Evolutionary conservation across 2,797 vertebrate genomes (phyloP), one percentile per base, ranked within the genome.

Genomic region (Nasua narica): DNA sequence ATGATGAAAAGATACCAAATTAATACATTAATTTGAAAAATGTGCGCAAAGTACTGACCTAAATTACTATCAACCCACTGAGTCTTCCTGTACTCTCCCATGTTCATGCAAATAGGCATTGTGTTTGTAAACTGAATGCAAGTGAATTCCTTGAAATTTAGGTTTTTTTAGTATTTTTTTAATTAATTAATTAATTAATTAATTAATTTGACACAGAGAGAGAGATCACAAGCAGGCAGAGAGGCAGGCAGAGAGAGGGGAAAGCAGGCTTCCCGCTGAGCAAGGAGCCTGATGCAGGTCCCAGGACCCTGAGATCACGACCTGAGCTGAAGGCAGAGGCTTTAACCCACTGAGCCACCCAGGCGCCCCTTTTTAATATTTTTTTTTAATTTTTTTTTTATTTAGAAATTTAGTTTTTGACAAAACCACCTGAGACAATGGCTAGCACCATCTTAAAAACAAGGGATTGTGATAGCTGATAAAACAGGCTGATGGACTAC

Each of bases 1-100:
- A 27, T n/a, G 76, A 95, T 77, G 27, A 48, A 92, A 87, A 91
- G 13, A 43, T 32, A 78, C 11, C 35, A 92, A 94, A 94, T 87
- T 29, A 90, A 76, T 43, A 10, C 12, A 50, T 74, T 93, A 10
- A 74, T 85, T 93, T 60, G 29, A 65, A 50, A 91, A 92, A 78
- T 32, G 11, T 35, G 11, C 85, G 23, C 2, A 8, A 65, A 58
- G 25, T 29, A 46, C 2, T 37, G 8, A 62, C 35, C 21, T 43
- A 48, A 69, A 40, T 79, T 82, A 81, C 56, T 46, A 90, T 4
- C 52, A 87, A 54, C 50, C 16, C 35, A 25, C 48, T 15, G n/a
- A 72, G 6, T 18, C 27, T 74, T 91, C 21, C 69, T 83, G 87
- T 83, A 46, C 12, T 70, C 14, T 56, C n/a, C 58, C 11, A 2